Evolutionary conservation across 2,797 vertebrate species (phyloP).

Genomic region (Leucoraja ocellata): DNA sequence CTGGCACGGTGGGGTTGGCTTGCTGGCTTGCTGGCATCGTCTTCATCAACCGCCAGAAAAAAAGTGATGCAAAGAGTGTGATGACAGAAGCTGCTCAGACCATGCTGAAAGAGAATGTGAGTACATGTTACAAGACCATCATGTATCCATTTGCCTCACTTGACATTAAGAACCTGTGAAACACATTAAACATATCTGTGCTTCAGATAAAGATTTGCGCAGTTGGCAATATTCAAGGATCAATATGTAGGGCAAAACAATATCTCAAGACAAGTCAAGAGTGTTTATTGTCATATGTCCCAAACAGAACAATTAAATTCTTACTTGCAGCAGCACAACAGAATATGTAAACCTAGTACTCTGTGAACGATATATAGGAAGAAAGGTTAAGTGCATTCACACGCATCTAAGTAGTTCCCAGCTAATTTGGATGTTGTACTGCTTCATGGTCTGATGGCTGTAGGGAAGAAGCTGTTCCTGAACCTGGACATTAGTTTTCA

Average conservation of each 20-base stretch:
- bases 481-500: too few relatives aligned
- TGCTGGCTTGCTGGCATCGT: conserved; percentile 87
- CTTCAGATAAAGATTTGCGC: neutral
- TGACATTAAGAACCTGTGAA: neutral
- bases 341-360: too few relatives aligned
- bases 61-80: conserved; percentile 74
- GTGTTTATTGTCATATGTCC: too few relatives aligned
- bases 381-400: too few relatives aligned
- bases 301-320: too few relatives aligned
- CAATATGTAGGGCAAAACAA: neutral
- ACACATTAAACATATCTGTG: neutral
- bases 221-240: neutral
- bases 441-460: too few relatives aligned
- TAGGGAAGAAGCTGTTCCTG: too few relatives aligned
- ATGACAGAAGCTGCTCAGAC: conserved; percentile 74
- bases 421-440: too few relatives aligned
- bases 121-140: conserved; percentile 39
- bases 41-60: conserved; percentile 92
- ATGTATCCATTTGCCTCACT: neutral
- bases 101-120: conserved; percentile 73
- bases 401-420: too few relatives aligned
- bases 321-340: too few relatives aligned
- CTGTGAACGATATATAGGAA: too few relatives aligned
- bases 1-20: conserved; percentile 76
- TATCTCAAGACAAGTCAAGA: too few relatives aligned